Conservation (phyloP, 2,888 invertebrate species). For the Drosophila parthenogenetica region DNA sequence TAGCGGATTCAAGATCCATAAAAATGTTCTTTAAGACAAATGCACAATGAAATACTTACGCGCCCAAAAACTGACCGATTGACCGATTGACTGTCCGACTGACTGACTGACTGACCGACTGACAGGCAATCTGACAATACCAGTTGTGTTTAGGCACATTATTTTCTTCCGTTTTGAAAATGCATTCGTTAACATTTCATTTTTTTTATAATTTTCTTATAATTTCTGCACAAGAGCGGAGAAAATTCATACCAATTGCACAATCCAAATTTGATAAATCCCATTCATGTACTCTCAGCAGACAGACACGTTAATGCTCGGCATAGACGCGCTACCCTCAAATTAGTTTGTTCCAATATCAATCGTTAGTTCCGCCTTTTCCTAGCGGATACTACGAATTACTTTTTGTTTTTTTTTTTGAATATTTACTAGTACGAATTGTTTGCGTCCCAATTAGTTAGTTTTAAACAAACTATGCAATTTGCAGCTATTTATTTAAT, state of each 20-base stretch:
- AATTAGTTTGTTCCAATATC: conserved; percentile 31
- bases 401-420: background rate
- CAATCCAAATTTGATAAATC: conserved; percentile 58
- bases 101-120: conserved; percentile 30
- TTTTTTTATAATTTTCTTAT: background rate
- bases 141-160: conserved; percentile 54
- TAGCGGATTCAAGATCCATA: conserved; percentile 59
- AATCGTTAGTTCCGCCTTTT: conserved; percentile 1
- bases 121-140: conserved; percentile 24
- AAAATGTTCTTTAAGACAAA: conserved; percentile 62
- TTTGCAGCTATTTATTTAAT: conserved; percentile 51
- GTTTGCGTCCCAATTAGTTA: conserved; percentile 69
- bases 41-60: conserved; percentile 73
- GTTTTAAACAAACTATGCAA: conserved; percentile 66
- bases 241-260: conserved; percentile 82
- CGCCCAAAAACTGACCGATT: conserved; percentile 41
- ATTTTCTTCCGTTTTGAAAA: conserved; percentile 64
- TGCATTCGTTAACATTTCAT: conserved; percentile 67
- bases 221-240: conserved; percentile 69
- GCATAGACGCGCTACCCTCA: conserved; percentile 40
- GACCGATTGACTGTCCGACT: conserved; percentile 26
- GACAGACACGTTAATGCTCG: conserved; percentile 29
- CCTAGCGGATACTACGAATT: conserved; percentile 3
- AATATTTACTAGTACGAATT: conserved; percentile 42
- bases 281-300: conserved; percentile 27